A percentile compares a stretch with the other conserved stretches of the same genome.
Conservation (phyloP, 2,113 vertebrate genomes). For the Ceyx melanurus region DNA sequence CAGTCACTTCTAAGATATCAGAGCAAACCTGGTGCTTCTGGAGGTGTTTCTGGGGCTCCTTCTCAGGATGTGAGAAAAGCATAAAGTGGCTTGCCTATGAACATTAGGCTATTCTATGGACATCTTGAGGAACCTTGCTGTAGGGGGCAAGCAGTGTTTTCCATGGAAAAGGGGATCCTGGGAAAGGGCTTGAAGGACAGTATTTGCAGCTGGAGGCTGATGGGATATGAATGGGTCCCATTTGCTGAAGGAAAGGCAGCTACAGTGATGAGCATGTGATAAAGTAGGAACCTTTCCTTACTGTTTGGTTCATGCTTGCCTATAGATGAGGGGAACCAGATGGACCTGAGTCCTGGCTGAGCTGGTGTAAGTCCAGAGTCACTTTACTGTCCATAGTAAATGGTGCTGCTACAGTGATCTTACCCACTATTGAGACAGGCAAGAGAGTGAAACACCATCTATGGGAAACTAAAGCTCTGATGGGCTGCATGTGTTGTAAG, state of each 20-base stretch:
- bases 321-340: background rate
- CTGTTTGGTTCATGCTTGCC: background rate
- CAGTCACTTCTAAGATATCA: background rate
- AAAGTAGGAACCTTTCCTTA: background rate
- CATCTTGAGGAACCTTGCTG: background rate
- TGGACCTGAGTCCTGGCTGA: background rate
- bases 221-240: background rate
- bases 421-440: background rate
- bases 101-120: background rate
- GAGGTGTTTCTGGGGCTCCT: background rate
- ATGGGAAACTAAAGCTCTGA: background rate
- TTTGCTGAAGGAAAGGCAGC: rapidly evolving
- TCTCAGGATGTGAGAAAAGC: background rate
- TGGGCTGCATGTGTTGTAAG: background rate
- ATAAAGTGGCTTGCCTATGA: background rate
- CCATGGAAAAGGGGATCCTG: background rate
- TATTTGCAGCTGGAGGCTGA: background rate
- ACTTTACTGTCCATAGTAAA: rapidly evolving
- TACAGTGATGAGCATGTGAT: no score
- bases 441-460: background rate
- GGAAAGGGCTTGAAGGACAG: background rate
- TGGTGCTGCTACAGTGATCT: background rate
- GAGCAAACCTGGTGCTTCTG: background rate
- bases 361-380: background rate
- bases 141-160: background rate